Conservation (phyloP, 2,888 invertebrate genomes). For the Stenchaetothrips biformis region DNA sequence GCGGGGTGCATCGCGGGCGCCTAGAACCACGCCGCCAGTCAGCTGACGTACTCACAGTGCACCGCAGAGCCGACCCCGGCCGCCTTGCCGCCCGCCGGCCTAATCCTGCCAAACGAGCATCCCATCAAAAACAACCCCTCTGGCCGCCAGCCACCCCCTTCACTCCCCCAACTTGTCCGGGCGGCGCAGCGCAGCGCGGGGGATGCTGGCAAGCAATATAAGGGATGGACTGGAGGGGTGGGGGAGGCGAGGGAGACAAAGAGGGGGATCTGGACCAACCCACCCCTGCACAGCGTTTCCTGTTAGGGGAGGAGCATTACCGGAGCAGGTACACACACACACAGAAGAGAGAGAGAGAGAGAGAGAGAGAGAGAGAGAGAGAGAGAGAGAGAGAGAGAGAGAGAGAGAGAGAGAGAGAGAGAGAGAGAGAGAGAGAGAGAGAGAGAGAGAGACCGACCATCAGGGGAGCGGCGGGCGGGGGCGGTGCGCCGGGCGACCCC, state of each 20-base stretch:
- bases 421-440: too few relatives aligned
- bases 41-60: neutral
- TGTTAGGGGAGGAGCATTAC: neutral
- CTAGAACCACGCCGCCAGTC: neutral
- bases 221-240: neutral
- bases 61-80: neutral
- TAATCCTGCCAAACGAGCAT: slow-evolving; percentile 20
- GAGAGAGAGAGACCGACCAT: too few relatives aligned
- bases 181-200: neutral
- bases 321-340: neutral
- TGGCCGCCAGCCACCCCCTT: neutral
- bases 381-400: too few relatives aligned
- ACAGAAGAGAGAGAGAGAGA: too few relatives aligned
- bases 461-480: too few relatives aligned
- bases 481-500: too few relatives aligned
- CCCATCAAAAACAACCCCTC: neutral
- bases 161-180: neutral
- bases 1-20: neutral
- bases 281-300: neutral
- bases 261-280: neutral
- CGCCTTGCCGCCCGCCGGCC: neutral
- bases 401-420: too few relatives aligned
- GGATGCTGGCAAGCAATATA: neutral
- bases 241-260: neutral
- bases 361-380: too few relatives aligned